Evolutionary conservation across 2,797 vertebrate species (phyloP).

Genomic region (Thaleichthys pacificus): DNA sequence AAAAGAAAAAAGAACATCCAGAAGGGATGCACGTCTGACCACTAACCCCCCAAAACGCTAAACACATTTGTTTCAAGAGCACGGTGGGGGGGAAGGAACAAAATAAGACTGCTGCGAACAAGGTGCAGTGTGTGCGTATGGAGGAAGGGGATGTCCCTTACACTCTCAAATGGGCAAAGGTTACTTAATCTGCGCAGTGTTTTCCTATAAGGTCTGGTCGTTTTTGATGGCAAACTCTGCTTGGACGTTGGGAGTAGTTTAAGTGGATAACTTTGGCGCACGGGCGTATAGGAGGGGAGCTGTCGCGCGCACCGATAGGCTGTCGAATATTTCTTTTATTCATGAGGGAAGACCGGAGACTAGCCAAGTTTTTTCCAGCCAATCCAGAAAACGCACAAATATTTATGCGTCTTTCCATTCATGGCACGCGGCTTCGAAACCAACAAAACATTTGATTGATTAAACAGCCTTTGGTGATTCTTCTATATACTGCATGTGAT

Average conservation of each 20-base stretch:
- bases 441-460: constrained; percentile 40
- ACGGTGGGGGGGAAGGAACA: constrained; percentile 34
- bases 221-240: constrained; percentile 59
- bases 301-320: constrained; percentile 75
- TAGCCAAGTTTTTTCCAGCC: constrained; percentile 70
- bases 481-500: neutral
- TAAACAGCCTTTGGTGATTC: constrained; percentile 16
- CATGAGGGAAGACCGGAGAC: constrained; percentile 69
- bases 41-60: constrained; percentile 37
- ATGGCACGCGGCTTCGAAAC: constrained; percentile 54
- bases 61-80: constrained; percentile 21
- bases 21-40: constrained; percentile 13
- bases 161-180: constrained; percentile 52
- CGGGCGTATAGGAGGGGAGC: constrained; percentile 55
- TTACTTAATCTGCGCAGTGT: constrained; percentile 54
- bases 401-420: constrained; percentile 38
- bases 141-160: constrained; percentile 40
- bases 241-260: constrained; percentile 66
- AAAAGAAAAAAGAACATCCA: constrained; percentile 40
- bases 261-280: constrained; percentile 71
- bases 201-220: constrained; percentile 57
- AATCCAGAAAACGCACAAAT: constrained; percentile 64
- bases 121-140: constrained; percentile 42
- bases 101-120: constrained; percentile 35
- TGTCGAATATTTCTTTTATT: constrained; percentile 78